A percentile compares a stretch with the other conserved stretches of the same genome.
Evolutionary conservation across 2,113 vertebrate species (phyloP).

Genomic region (Xyliphius kryptos): DNA sequence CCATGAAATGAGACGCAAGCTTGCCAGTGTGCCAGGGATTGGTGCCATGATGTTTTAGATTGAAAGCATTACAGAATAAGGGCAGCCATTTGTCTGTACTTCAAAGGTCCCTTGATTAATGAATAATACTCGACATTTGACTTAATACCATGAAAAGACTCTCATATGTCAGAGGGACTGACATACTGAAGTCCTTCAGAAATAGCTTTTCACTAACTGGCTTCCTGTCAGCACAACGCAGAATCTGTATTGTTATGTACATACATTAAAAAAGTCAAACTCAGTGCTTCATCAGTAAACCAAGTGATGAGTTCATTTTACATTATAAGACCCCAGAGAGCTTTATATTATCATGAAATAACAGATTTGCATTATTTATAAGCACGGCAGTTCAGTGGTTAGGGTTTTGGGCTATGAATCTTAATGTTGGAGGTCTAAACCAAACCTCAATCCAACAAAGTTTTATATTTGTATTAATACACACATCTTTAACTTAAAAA

Average conservation of each 20-base stretch:
- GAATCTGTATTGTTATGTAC: slow-evolving; percentile 79
- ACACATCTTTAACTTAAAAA: too few species aligned
- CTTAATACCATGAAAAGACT: slow-evolving; percentile 57
- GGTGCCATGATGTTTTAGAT: slow-evolving; percentile 1
- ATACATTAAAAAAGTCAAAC: slow-evolving; percentile 68
- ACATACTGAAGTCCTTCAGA: slow-evolving; percentile 56
- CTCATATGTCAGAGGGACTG: slow-evolving; percentile 42
- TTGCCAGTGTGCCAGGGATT: neutral
- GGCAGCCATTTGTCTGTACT: slow-evolving; percentile 40
- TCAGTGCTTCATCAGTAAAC: too few species aligned
- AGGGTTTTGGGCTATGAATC: too few species aligned
- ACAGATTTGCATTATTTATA: too few species aligned
- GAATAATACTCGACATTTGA: slow-evolving; percentile 59
- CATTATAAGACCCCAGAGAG: too few species aligned
- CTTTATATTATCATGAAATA: too few species aligned
- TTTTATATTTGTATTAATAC: too few species aligned
- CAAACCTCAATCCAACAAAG: too few species aligned
- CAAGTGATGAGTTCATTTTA: too few species aligned
- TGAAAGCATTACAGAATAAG: slow-evolving; percentile 23
- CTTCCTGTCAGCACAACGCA: slow-evolving; percentile 69
- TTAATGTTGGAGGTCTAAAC: too few species aligned
- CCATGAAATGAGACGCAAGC: neutral
- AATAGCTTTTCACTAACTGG: slow-evolving; percentile 30
- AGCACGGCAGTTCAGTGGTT: too few species aligned
- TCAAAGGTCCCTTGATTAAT: slow-evolving; percentile 65